phyloP scores from a whole-genome alignment of 2,797 vertebrate genomes.

The Centroberyx gerrardi region DNA sequence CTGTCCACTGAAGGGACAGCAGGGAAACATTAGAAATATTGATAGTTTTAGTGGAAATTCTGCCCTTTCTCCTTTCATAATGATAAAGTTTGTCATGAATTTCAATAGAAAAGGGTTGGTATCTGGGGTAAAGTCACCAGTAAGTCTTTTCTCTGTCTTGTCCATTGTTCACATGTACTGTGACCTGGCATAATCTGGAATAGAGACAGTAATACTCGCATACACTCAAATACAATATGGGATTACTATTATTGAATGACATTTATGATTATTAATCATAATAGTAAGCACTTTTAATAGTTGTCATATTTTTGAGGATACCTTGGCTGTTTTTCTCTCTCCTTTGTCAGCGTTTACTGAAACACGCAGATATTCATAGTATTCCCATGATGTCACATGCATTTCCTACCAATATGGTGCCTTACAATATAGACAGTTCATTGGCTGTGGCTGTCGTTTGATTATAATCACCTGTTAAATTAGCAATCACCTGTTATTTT shows the following conservation, averaged over 20 bases:
- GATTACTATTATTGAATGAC: not conserved
- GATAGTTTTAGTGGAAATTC: constrained; percentile 61
- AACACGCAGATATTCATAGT: no score
- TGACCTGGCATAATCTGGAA: not conserved
- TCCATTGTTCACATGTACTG: not conserved
- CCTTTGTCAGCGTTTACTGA: no score
- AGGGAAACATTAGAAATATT: constrained; percentile 64
- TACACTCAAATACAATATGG: not conserved
- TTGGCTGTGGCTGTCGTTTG: no score
- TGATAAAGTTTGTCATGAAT: constrained; percentile 40
- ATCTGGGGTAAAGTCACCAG: not conserved
- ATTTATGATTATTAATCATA: no score
- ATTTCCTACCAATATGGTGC: no score
- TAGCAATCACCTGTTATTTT: no score
- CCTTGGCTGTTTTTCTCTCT: no score
- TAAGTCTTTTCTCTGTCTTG: not conserved
- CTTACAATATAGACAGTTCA: no score
- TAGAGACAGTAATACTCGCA: not conserved
- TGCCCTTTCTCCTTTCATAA: constrained; percentile 63
- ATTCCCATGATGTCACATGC: no score
- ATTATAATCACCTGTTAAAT: no score
- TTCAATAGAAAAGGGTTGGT: constrained; percentile 9
- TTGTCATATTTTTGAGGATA: no score
- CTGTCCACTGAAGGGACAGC: constrained; percentile 63
- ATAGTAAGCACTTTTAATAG: no score